Percentiles rank a stretch among this genome's conserved stretches.
Conservation (phyloP, 2,113 vertebrate genomes). For the Bubo blakistoni region DNA sequence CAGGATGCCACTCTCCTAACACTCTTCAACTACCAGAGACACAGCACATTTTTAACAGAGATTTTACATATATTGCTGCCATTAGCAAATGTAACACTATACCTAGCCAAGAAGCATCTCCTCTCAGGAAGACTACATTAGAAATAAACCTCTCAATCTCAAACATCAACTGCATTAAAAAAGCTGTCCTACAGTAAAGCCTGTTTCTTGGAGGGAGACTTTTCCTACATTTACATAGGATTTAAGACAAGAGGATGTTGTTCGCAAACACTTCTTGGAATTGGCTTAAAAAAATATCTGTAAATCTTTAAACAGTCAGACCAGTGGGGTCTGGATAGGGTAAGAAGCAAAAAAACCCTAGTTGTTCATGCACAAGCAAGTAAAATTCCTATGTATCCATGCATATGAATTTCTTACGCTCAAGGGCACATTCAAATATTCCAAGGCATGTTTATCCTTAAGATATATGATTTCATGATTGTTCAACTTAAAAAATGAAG, state of each 20-base stretch:
- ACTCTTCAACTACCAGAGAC: not conserved
- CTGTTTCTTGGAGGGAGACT: not conserved
- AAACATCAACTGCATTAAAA: not conserved
- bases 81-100: not conserved
- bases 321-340: not conserved
- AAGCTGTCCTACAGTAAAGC: not conserved
- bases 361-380: not conserved
- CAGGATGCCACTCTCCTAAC: not conserved
- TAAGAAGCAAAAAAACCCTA: not conserved
- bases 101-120: not conserved
- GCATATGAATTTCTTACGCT: not conserved
- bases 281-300: not conserved
- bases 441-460: not conserved
- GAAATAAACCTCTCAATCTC: not conserved
- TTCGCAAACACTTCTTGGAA: not conserved
- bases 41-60: not conserved
- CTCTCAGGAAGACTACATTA: not conserved
- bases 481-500: not conserved
- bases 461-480: not conserved
- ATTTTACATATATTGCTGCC: not conserved
- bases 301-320: not conserved
- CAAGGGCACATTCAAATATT: not conserved
- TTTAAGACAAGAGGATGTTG: not conserved
- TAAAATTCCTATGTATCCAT: not conserved
- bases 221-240: not conserved